Base-by-base conservation (phyloP, 1,140 invertebrate species). In the Apis dorsata region DNA sequence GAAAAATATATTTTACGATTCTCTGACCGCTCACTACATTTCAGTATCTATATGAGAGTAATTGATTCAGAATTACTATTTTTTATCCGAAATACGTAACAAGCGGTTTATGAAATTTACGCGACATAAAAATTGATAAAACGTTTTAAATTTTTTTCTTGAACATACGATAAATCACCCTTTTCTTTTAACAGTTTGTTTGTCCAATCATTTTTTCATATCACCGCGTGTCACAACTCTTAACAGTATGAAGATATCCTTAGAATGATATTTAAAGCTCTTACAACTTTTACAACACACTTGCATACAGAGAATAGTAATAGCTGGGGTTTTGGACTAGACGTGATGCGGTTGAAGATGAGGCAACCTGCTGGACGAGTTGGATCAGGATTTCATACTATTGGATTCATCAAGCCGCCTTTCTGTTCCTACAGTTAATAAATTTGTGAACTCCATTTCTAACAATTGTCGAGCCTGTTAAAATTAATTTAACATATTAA, bases 381-480 rank as follows among this genome's bases (percentile, higher is more conserved):
- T 93, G 84, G 93, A 95, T 95, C 94, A 95, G 89, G 94, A 95
- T 92, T 95, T 95, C 87, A 94, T 92, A 85, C 92, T 94, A 82
- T 94, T 95, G 55, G 92, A 90, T 80, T 95, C 95, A 87, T 96
- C 96, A 84, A 94, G 94, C 90, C 95, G 94, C 89, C 97, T 96
- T 91, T 98, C 98, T 85, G 98, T 99, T 85, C 97, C 98, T 86
- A 96, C 95, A 85, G 96, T 95, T 86, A 99, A 94, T 87, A 99
- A 94, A 93, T 97, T 98, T 89, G 96, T 96, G 93, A 99, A 99
- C 94, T 99, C 98, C 92, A 97, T 95, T 92, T 99, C 98, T 91
- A 99, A 94, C 89, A 97, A 94, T 95, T 98, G 97, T 86, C 97
- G 96, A 90, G 96, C 97, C 97, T 98, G 92, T 17, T 94, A 94